Conservation (phyloP, 2,888 invertebrate species). For the Nebria salina region DNA sequence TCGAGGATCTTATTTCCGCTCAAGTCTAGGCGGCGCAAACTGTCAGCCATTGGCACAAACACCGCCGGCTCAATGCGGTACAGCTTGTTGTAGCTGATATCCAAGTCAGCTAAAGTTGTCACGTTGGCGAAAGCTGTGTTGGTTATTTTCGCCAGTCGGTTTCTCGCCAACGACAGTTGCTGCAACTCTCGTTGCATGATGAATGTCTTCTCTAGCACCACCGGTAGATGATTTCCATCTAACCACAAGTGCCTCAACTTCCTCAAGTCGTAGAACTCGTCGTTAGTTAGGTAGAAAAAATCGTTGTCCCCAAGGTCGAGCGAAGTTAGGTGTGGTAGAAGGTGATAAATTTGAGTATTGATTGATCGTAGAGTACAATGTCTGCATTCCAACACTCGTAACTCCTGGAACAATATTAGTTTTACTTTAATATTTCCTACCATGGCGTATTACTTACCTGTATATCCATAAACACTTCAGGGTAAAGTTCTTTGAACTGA, state of each 20-base stretch:
- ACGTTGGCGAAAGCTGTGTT: slow-evolving; percentile 79
- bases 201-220: slow-evolving; percentile 78
- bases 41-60: slow-evolving; percentile 70
- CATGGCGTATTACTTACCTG: slow-evolving; percentile 62
- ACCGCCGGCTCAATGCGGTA: slow-evolving; percentile 72
- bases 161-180: slow-evolving; percentile 72
- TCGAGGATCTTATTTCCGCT: slow-evolving; percentile 74
- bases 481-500: slow-evolving; percentile 76
- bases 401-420: slow-evolving; percentile 66
- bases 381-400: slow-evolving; percentile 77
- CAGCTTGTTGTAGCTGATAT: slow-evolving; percentile 81
- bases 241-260: slow-evolving; percentile 72
- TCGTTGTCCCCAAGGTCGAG: slow-evolving; percentile 81
- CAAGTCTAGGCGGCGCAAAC: slow-evolving; percentile 72
- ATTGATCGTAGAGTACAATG: slow-evolving; percentile 77
- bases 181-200: slow-evolving; percentile 66
- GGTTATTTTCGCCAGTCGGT: slow-evolving; percentile 79
- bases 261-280: slow-evolving; percentile 76
- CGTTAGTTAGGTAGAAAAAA: slow-evolving; percentile 77
- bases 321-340: slow-evolving; percentile 76
- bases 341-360: slow-evolving; percentile 82
- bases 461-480: slow-evolving; percentile 81
- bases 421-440: no score
- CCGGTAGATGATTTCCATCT: slow-evolving; percentile 82
- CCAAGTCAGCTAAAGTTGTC: slow-evolving; percentile 73